phyloP scores from a whole-genome alignment of 1,140 invertebrate species.

The Atta colombica region DNA sequence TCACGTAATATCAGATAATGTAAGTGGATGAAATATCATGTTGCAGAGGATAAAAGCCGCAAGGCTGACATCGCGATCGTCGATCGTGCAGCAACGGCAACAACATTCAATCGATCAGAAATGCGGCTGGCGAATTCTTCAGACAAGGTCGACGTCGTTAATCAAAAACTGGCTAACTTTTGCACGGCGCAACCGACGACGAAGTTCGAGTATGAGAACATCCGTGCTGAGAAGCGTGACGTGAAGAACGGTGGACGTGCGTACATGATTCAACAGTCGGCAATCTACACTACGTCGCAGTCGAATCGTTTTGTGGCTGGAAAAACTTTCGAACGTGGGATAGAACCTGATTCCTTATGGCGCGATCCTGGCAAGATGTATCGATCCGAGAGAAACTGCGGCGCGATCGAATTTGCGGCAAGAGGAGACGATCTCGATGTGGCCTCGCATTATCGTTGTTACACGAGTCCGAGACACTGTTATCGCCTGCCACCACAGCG shows the following conservation, averaged over 20 bases:
- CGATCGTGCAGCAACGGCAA: constrained; percentile 22
- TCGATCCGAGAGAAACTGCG: constrained; percentile 31
- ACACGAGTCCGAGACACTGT: constrained; percentile 47
- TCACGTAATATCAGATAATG: constrained; percentile 14
- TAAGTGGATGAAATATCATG: constrained; percentile 58
- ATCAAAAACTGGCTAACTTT: constrained; percentile 31
- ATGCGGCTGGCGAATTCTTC: not conserved
- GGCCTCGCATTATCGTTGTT: constrained; percentile 16
- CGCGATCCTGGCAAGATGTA: not conserved
- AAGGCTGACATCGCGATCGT: constrained; percentile 32
- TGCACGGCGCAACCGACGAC: not conserved
- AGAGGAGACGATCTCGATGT: constrained; percentile 31
- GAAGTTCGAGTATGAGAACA: not conserved
- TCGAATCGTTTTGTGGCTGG: not conserved
- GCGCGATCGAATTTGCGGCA: constrained; percentile 20
- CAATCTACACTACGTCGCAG: constrained; percentile 10
- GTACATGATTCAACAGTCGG: not conserved
- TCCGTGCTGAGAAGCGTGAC: not conserved
- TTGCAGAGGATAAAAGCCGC: constrained; percentile 58
- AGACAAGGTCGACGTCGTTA: constrained; percentile 47
- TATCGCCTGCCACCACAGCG: constrained; percentile 42
- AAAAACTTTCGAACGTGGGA: not conserved
- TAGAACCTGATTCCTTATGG: not conserved
- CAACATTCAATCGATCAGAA: constrained; percentile 36
- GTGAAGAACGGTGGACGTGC: not conserved